Base-by-base conservation (phyloP, 2,797 vertebrate species). In the Eremophila alpestris region DNA sequence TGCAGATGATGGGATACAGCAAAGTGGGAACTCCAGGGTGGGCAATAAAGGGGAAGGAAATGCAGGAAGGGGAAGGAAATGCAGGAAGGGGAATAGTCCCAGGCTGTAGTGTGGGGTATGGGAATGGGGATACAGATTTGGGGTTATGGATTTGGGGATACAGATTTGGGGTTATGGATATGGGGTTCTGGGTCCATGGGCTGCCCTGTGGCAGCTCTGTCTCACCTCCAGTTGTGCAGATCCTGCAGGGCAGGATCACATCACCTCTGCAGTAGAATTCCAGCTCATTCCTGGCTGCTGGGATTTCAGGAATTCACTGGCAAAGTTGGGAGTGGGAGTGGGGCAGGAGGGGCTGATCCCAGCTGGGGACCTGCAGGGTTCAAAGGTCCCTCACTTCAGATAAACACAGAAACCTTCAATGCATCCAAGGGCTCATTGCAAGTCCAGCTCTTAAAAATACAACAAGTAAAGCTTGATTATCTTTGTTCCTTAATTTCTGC, bases 281-380 rank as follows among this genome's bases (percentile, higher is more conserved):
- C n/a, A 32, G 36, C 55, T 65, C 51, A 1, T 3, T 23, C 7
- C 40, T 59, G 34, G 7, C 4, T 3, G 10, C 69, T 75, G 16
- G 4, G 3, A 5, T 34, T 13, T 30, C n/a, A 26, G 75, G 34
- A 13, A 2, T 17, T 3, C 23, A 0, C 9, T 11, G n/a, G 63
- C 43, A 22, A 2, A n/a, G 22, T 0, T 29, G 82, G 70, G 69
- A 74, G 85, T 70, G 9, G 55, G 8, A n/a, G 22, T 5, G 46
- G 59, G 14, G 48, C 45, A 5, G 32, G 38, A 45, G 79, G 11
- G 21, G 71, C 7, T 18, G 52, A 2, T 6, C 40, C 34, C 20
- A 20, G 15, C 7, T 2, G 0, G 17, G 41, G 40, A 18, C 16
- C 13, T 30, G 26, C 32, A 26, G 29, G 29, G 9, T 24, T 58